A percentile compares a stretch with the other conserved stretches of the same genome.
phyloP scores from a whole-genome alignment of 2,113 vertebrate genomes.

The Myocastor coypus region DNA sequence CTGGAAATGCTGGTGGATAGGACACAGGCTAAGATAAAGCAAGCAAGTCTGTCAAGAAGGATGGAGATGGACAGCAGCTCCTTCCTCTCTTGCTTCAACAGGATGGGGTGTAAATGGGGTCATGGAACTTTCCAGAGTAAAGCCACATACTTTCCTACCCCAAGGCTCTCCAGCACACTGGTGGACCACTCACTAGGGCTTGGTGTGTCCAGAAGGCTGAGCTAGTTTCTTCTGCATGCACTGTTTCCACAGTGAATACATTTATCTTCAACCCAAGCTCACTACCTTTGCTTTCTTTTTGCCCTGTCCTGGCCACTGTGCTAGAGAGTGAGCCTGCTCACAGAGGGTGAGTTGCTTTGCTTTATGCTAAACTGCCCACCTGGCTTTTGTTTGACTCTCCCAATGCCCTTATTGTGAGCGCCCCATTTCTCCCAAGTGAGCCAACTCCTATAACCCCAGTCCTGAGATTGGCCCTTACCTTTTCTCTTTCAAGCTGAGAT shows the following conservation, averaged over 20 bases:
- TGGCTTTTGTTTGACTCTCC: not conserved
- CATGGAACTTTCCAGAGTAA: not conserved
- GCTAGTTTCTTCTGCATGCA: not conserved
- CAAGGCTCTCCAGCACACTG: not conserved
- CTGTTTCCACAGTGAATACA: not conserved
- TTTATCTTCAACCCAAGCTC: not conserved
- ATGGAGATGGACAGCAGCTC: not conserved
- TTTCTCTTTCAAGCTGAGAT: not conserved
- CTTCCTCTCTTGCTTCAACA: not conserved
- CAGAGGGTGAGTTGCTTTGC: accelerated
- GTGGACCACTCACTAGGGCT: too few species aligned
- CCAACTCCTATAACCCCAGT: not conserved
- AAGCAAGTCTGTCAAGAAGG: not conserved
- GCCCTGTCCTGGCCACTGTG: not conserved
- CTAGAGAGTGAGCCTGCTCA: not conserved
- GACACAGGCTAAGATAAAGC: not conserved
- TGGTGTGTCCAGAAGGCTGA: not conserved
- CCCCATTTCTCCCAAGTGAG: not conserved
- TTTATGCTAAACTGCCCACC: not conserved
- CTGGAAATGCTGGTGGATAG: not conserved
- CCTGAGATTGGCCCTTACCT: not conserved
- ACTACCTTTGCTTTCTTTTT: not conserved
- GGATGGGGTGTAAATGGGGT: not conserved
- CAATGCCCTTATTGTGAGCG: not conserved
- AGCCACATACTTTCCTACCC: not conserved